Evolutionary conservation across 2,888 invertebrate species (phyloP).

Genomic region (Acleris holmiana): DNA sequence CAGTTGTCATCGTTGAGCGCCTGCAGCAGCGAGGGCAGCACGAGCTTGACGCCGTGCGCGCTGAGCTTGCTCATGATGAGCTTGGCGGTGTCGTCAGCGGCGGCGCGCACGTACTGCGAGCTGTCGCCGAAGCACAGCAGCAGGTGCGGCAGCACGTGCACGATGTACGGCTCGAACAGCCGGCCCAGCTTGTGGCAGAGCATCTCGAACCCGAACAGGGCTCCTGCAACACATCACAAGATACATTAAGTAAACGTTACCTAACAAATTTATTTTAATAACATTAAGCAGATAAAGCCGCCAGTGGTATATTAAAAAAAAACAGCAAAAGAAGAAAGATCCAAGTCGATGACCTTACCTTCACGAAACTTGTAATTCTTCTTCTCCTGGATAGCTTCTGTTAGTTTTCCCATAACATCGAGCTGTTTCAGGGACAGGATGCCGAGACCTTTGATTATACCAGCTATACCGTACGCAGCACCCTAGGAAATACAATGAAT

Average conservation of each 20-base stretch:
- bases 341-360: constrained; percentile 79
- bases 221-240: constrained; percentile 82
- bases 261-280: too few species aligned
- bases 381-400: constrained; percentile 97
- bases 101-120: constrained; percentile 97
- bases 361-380: constrained; percentile 97
- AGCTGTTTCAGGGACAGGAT: constrained; percentile 97
- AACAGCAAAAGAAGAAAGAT: too few species aligned
- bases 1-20: constrained; percentile 99
- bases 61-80: constrained; percentile 98
- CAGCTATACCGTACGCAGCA: constrained; percentile 98
- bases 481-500: constrained; percentile 83
- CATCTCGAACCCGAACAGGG: constrained; percentile 98
- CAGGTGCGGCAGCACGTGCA: constrained; percentile 97
- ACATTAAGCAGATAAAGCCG: too few species aligned
- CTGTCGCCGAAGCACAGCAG: constrained; percentile 97
- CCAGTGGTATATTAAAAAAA: too few species aligned
- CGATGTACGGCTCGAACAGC: constrained; percentile 99
- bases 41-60: constrained; percentile 98
- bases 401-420: constrained; percentile 97
- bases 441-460: constrained; percentile 98
- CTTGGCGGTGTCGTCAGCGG: constrained; percentile 98
- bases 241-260: background rate
- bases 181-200: constrained; percentile 97
- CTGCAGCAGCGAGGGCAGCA: constrained; percentile 95